Evolutionary conservation across 1,140 invertebrate species (phyloP).

Genomic region (Bombus balteatus): DNA sequence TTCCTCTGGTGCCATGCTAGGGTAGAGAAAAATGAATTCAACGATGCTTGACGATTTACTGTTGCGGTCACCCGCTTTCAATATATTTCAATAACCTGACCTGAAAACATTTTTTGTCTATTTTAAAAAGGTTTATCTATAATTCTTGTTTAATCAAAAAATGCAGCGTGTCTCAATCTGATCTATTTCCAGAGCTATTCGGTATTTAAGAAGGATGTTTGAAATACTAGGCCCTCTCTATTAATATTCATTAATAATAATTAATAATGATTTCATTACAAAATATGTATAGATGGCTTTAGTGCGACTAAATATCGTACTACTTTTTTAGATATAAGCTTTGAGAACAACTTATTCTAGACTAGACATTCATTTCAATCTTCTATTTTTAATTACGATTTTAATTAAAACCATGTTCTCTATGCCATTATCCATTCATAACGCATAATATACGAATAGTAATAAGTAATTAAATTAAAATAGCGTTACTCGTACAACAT

Average conservation of each 20-base stretch:
- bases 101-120: neutral
- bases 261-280: neutral
- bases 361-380: too few species aligned
- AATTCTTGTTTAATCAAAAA: neutral
- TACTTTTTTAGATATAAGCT: too few species aligned
- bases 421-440: too few species aligned
- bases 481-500: too few species aligned
- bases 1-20: neutral
- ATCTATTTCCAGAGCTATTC: neutral
- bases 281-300: neutral
- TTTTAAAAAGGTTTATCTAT: neutral
- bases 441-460: too few species aligned
- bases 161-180: neutral
- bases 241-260: too few species aligned
- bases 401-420: too few species aligned
- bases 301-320: neutral
- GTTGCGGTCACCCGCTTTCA: neutral
- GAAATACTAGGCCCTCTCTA: too few species aligned
- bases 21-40: constrained; percentile 30
- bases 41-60: constrained; percentile 22
- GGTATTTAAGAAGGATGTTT: too few species aligned
- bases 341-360: too few species aligned
- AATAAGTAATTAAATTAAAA: too few species aligned
- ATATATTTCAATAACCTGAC: constrained; percentile 8
- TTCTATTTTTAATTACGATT: too few species aligned